A percentile compares a stretch with the other conserved stretches of the same genome.
These are phyloP conservation scores for Alethe diademata DNA, from an alignment of 2,113 vertebrate species.

Conservation along the genomic window DNA sequence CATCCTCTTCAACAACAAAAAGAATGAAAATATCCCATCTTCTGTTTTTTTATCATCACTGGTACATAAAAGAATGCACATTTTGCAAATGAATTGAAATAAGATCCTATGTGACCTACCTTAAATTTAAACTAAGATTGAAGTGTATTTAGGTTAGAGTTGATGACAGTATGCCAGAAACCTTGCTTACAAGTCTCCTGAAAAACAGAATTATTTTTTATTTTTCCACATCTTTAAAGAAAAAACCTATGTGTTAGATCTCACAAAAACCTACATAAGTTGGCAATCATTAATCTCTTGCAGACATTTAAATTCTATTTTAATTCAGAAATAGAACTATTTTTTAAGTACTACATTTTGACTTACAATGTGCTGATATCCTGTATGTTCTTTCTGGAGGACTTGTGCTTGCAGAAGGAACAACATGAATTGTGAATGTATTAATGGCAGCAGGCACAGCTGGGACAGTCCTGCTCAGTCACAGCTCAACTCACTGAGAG, in stretches of 20 bases:
- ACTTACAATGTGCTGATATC: not conserved
- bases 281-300: not conserved
- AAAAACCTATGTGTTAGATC: not conserved
- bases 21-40: not conserved
- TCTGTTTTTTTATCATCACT: not conserved
- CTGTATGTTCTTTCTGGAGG: not conserved
- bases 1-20: not conserved
- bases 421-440: not conserved
- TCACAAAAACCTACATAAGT: not conserved
- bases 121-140: conserved; percentile 55
- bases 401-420: no score
- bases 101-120: conserved; percentile 9
- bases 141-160: conserved; percentile 5
- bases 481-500: not conserved
- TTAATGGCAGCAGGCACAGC: no score
- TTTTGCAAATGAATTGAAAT: conserved; percentile 26
- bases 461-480: not conserved
- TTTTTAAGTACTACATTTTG: not conserved
- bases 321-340: not conserved
- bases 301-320: not conserved
- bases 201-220: not conserved
- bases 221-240: not conserved
- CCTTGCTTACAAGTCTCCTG: conserved; percentile 20
- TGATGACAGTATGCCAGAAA: conserved; percentile 36
- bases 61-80: not conserved